Percentiles rank a stretch among this genome's conserved stretches.
Conservation (phyloP, 2,113 vertebrate genomes). For the Heloderma charlesbogerti region DNA sequence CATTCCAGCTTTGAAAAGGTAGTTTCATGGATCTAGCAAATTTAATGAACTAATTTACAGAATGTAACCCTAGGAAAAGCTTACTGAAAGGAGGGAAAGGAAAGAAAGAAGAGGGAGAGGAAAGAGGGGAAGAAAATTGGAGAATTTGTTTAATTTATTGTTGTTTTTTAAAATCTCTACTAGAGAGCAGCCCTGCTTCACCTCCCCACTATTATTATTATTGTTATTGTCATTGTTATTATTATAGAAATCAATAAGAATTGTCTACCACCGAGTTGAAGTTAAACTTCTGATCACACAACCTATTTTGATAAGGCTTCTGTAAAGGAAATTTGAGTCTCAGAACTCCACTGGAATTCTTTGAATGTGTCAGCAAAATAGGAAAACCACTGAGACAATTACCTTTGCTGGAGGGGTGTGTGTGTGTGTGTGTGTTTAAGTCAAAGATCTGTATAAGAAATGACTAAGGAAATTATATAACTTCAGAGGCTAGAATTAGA, state of each 20-base stretch:
- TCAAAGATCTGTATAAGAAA: neutral
- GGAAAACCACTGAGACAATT: slow-evolving; percentile 12
- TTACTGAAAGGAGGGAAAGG: neutral
- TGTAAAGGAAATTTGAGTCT: neutral
- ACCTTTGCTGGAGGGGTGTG: neutral
- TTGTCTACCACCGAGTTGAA: neutral
- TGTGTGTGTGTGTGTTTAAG: no score
- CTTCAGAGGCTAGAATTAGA: neutral
- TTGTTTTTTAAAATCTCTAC: neutral
- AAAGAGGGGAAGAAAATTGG: neutral
- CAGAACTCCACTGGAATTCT: neutral
- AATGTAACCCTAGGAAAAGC: neutral
- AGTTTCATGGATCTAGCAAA: neutral
- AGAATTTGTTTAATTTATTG: neutral
- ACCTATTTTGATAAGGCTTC: slow-evolving; percentile 1
- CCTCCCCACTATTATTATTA: no score
- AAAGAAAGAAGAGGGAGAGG: no score
- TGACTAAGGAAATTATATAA: slow-evolving; percentile 2
- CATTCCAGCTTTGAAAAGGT: neutral
- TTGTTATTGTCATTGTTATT: no score
- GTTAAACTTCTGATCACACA: neutral
- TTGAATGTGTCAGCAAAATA: slow-evolving; percentile 10
- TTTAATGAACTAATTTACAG: neutral
- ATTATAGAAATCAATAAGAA: slow-evolving; percentile 17
- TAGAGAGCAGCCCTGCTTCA: neutral